Percentiles rank a stretch among this genome's conserved stretches.
phyloP scores from a whole-genome alignment of 1,140 invertebrate species.

The Tribolium castaneum region DNA sequence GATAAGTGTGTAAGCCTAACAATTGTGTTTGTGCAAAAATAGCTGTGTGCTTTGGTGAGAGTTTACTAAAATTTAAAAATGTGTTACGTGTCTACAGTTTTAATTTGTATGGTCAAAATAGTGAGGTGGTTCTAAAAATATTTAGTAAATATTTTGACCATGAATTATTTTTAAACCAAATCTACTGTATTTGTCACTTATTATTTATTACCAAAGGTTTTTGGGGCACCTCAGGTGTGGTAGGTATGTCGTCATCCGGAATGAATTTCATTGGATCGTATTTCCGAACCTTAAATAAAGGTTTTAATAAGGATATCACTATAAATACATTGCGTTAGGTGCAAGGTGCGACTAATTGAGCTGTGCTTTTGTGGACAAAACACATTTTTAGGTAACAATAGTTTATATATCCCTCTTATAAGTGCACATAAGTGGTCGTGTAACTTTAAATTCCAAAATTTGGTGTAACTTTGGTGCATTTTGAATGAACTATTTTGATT shows the following conservation, averaged over 20 bases:
- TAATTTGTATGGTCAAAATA: neutral
- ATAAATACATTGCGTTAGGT: neutral
- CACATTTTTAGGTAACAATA: neutral
- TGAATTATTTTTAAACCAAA: neutral
- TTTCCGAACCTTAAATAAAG: constrained; percentile 12
- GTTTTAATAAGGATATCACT: neutral
- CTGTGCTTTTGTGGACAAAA: constrained; percentile 3
- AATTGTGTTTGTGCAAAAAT: neutral
- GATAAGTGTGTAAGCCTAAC: neutral
- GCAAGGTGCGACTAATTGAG: constrained; percentile 11
- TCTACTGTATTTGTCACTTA: neutral
- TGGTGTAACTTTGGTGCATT: neutral
- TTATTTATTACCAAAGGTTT: constrained; percentile 5
- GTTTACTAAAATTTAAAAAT: neutral
- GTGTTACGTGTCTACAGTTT: neutral
- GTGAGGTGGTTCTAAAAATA: neutral
- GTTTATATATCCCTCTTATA: neutral
- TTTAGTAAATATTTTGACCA: neutral
- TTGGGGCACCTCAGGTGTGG: neutral
- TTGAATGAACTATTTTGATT: neutral
- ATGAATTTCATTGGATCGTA: constrained; percentile 33
- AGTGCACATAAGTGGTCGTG: neutral
- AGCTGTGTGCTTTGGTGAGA: neutral
- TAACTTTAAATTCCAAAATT: too few species aligned
- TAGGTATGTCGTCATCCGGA: neutral